Evolutionary conservation across 2,113 vertebrate species (phyloP), one percentile per base, ranked within the genome.

Genomic region (Cariama cristata): DNA sequence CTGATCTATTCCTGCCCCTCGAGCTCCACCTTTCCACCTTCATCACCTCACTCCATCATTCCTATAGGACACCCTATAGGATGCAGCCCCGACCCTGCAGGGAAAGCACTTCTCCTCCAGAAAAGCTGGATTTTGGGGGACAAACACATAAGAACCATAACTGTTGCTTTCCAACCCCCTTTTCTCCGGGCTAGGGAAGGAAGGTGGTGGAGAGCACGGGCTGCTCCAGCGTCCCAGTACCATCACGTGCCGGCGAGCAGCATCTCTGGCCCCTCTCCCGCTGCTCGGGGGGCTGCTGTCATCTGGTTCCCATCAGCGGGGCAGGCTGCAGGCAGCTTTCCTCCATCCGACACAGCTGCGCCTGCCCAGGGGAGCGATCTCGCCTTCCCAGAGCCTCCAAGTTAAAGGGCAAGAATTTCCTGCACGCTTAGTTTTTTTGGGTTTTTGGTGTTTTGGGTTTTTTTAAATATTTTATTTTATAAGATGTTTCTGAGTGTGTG

Each of bases 361-460:
- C 35, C 79, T 27, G 82, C 95, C 87, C 94, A 8, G 58, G 95
- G 88, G 94, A 94, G 22, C 87, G 7, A 95, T 90, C 77, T 8
- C 18, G 8, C 72, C 91, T 88, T 93, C 91, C 81, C 71, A 82
- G 60, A 92, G 88, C 81, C 91, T 93, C 92, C 86, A 17, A 93
- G 92, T 82, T 92, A 77, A 96, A 91, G 92, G 83, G 90, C 82
- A 97, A 72, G 95, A 94, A 96, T 96, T 95, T 96, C 95, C 96
- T 93, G 87, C 53, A 8, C 4, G 30, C 53, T 27, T 18, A 23
- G 28, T 35, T 47, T 23, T 33, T 49, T 60, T 45, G 22, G 58
- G 33, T 30, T n/a, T n/a, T n/a, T 38, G 38, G 38, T 11, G 32
- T 21, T 26, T 20, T 49, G n/a, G n/a, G n/a, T 27, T 14, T 20